These are phyloP conservation scores for Aphidoletes aphidimyza DNA, from an alignment of 2,888 invertebrate species.

Conservation along the genomic window DNA sequence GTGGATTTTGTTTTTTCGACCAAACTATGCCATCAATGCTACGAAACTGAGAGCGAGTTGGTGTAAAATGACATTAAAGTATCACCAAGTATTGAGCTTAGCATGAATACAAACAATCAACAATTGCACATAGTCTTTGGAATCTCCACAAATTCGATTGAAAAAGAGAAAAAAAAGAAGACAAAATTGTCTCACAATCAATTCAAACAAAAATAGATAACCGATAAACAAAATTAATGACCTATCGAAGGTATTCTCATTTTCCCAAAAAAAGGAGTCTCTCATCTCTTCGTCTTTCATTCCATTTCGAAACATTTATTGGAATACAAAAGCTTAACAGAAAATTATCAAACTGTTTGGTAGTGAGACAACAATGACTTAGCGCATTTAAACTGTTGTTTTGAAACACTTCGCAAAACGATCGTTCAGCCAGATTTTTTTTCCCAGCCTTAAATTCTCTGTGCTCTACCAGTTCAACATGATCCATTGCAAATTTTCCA, in stretches of 20 bases:
- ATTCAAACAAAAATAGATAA: not conserved
- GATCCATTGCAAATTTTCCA: not conserved
- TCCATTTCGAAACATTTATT: not conserved
- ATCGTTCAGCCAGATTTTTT: conserved; percentile 8
- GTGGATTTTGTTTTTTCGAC: not conserved
- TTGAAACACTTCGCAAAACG: conserved; percentile 2
- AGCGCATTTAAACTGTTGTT: not conserved
- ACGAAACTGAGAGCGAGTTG: not conserved
- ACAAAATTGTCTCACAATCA: conserved; percentile 38
- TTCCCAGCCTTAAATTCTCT: not conserved
- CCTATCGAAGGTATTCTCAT: not conserved
- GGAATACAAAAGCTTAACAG: conserved; percentile 10
- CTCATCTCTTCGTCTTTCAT: not conserved
- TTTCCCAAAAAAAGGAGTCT: not conserved
- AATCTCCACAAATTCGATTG: not conserved
- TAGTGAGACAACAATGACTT: conserved; percentile 8
- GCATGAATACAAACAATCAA: not conserved
- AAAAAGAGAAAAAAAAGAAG: not conserved
- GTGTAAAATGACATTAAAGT: not conserved
- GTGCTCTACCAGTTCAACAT: not conserved
- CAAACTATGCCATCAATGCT: not conserved
- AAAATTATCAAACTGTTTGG: conserved; percentile 4
- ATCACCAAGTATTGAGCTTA: not conserved
- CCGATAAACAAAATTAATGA: conserved; percentile 49
- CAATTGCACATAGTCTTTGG: too few relatives aligned